Conservation (phyloP, 2,888 invertebrate species). For the Scelioninae gen. 1 region DNA sequence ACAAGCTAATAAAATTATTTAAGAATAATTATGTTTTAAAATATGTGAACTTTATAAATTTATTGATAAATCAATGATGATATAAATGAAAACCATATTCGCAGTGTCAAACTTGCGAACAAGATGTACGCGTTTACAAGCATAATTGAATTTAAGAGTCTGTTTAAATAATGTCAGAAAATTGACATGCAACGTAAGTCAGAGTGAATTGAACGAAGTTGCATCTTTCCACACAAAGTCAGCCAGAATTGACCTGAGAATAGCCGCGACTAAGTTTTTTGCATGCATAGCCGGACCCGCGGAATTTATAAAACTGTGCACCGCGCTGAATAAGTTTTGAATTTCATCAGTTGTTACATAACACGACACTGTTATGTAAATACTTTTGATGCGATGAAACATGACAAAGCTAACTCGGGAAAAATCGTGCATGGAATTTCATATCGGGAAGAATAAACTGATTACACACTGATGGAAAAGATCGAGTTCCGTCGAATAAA, state of each 20-base stretch:
- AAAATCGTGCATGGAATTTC: slow-evolving; percentile 57
- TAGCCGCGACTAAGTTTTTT: slow-evolving; percentile 8
- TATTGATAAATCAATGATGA: too few species aligned
- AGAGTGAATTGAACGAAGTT: neutral
- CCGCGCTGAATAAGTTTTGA: slow-evolving; percentile 36
- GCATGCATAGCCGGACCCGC: neutral
- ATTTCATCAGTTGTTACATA: slow-evolving; percentile 53
- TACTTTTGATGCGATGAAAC: slow-evolving; percentile 44
- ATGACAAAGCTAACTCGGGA: slow-evolving; percentile 50
- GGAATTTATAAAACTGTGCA: slow-evolving; percentile 6
- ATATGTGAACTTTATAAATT: too few species aligned
- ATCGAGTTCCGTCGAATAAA: slow-evolving; percentile 58
- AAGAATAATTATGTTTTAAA: too few species aligned
- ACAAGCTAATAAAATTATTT: too few species aligned
- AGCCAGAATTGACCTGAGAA: too few species aligned
- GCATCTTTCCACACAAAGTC: too few species aligned
- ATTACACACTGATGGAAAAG: slow-evolving; percentile 55
- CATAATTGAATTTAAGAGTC: neutral
- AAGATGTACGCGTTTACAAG: neutral
- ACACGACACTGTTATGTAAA: slow-evolving; percentile 57
- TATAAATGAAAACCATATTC: too few species aligned
- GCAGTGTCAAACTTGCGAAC: too few species aligned
- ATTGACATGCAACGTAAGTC: slow-evolving; percentile 10
- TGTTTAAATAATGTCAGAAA: slow-evolving; percentile 3
- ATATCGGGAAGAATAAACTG: slow-evolving; percentile 61